These are phyloP conservation scores for Corticium candelabrum DNA, from an alignment of 37 sponge, comb jelly and placozoan genomes.

Conservation along the genomic window DNA sequence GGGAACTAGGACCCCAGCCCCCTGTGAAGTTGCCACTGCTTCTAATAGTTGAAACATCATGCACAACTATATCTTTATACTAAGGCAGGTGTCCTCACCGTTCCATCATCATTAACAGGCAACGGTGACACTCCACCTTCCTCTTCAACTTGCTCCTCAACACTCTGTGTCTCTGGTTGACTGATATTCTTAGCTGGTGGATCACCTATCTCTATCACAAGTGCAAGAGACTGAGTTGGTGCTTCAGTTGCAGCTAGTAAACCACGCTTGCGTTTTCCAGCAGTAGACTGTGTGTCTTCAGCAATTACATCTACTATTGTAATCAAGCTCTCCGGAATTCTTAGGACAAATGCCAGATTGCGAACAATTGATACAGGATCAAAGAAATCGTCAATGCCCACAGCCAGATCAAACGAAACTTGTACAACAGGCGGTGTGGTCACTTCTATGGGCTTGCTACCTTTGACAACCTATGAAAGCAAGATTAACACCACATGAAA, in stretches of 20 bases:
- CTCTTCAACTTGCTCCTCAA: conserved; percentile 20
- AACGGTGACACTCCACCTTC: conserved; percentile 5
- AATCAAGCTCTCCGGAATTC: conserved; percentile 40
- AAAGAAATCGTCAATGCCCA: conserved; percentile 73
- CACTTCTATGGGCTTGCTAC: conserved; percentile 57
- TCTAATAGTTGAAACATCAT: conserved; percentile 21
- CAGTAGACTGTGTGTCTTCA: no score
- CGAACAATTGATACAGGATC: conserved; percentile 30
- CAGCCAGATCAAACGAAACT: conserved; percentile 50
- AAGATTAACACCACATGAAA: background rate
- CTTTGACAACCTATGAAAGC: conserved; percentile 40
- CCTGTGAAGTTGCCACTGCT: no score
- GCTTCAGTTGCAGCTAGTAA: no score
- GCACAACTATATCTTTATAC: background rate
- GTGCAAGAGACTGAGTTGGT: conserved; percentile 6
- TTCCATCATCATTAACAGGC: background rate
- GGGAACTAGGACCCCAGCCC: no score
- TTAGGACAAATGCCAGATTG: conserved; percentile 61
- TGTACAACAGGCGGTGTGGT: conserved; percentile 65
- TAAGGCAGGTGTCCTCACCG: background rate
- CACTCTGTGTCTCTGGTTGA: conserved; percentile 13
- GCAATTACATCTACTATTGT: conserved; percentile 57
- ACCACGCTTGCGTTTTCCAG: no score
- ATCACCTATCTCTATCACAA: conserved; percentile 48
- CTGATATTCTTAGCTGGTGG: conserved; percentile 28